These are phyloP conservation scores for Drosophila mojavensis DNA, from an alignment of 1,140 invertebrate species.

Conservation along the genomic window DNA sequence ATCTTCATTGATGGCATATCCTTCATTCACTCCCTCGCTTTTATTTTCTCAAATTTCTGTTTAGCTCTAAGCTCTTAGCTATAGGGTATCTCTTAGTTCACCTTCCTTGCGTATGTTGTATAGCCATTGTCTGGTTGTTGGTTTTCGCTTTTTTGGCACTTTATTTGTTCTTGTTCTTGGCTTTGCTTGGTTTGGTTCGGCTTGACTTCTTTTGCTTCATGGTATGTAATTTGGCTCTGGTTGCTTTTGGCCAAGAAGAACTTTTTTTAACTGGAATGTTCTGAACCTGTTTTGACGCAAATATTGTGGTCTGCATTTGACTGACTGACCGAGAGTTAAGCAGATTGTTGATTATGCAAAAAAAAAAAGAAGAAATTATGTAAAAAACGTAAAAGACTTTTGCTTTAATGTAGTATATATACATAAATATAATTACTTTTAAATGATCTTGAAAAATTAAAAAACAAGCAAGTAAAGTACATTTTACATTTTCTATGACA, in stretches of 20 bases:
- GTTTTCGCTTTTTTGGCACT: constrained; percentile 65
- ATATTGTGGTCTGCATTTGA: constrained; percentile 20
- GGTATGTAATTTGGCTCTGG: constrained; percentile 20
- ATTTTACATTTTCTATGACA: too few species aligned
- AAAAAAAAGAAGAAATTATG: constrained; percentile 17
- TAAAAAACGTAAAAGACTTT: constrained; percentile 8
- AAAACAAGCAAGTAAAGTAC: too few species aligned
- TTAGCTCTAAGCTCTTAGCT: background rate
- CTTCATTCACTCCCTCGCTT: background rate
- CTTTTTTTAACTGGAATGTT: constrained; percentile 17
- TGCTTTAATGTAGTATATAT: constrained; percentile 3
- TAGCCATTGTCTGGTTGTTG: background rate
- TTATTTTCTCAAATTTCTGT: background rate
- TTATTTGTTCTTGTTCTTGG: constrained; percentile 15
- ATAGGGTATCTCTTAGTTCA: background rate
- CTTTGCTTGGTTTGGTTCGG: background rate
- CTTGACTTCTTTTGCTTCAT: constrained; percentile 2
- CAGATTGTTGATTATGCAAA: constrained; percentile 51
- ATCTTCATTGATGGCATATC: too few species aligned
- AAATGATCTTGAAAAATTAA: too few species aligned
- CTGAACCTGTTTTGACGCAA: constrained; percentile 12
- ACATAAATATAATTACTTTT: too few species aligned
- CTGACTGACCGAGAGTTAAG: constrained; percentile 59
- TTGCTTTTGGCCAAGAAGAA: constrained; percentile 39
- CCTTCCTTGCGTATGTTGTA: background rate